Conservation (phyloP, 1,140 invertebrate species). For the Trichonephila clavata region DNA sequence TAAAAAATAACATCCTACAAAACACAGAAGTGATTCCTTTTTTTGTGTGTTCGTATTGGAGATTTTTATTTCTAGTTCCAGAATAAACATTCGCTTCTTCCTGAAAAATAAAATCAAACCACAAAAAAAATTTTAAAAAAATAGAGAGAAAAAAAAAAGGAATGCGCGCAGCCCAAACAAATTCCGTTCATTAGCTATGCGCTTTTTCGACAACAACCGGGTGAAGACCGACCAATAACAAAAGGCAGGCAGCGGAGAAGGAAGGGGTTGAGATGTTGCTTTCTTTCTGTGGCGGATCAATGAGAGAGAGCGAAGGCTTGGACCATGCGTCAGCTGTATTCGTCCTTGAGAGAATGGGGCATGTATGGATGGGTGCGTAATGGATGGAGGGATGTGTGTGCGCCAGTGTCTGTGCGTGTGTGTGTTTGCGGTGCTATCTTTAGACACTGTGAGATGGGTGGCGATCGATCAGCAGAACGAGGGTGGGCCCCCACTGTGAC, state of each 20-base stretch:
- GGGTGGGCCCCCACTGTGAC: conserved; percentile 50
- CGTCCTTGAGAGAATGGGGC: conserved; percentile 69
- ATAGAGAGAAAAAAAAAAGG: background rate
- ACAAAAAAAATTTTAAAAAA: background rate
- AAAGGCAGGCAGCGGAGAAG: background rate
- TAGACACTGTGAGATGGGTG: conserved; percentile 56
- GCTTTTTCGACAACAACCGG: conserved; percentile 52
- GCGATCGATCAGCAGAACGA: conserved; percentile 52
- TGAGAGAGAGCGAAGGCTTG: conserved; percentile 59
- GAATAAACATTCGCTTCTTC: background rate
- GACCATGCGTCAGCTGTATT: conserved; percentile 73
- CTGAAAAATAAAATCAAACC: background rate
- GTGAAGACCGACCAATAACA: conserved; percentile 59
- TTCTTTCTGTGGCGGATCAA: conserved; percentile 9
- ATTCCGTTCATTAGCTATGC: conserved; percentile 66
- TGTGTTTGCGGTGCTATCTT: conserved; percentile 67
- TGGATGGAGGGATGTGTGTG: conserved; percentile 14
- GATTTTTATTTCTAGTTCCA: background rate
- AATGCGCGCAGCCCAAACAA: background rate
- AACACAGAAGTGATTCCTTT: background rate
- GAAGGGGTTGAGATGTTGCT: background rate
- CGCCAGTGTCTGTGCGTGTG: conserved; percentile 52
- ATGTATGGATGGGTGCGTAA: conserved; percentile 42
- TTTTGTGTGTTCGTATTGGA: background rate
- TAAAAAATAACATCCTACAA: background rate